Conservation (phyloP, 2,797 vertebrate genomes). For the Crocidura indochinensis region DNA sequence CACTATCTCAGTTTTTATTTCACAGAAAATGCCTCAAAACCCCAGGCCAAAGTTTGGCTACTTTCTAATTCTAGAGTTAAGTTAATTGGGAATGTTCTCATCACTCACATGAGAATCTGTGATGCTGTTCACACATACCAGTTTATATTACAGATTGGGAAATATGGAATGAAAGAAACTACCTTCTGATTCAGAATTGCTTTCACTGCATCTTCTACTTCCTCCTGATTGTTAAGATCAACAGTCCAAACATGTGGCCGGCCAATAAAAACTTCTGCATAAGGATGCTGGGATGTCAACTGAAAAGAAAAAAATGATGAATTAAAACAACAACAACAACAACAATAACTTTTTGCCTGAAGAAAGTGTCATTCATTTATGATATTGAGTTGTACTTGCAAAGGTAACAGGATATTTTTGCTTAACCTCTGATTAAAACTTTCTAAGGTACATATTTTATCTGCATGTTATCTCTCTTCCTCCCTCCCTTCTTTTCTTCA, state of each 20-base stretch:
- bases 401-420: not conserved
- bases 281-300: slow-evolving; percentile 98
- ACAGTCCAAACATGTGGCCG: slow-evolving; percentile 98
- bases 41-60: not conserved
- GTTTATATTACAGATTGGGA: not conserved
- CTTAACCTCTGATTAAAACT: not conserved
- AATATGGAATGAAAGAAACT: slow-evolving; percentile 27
- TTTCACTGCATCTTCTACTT: slow-evolving; percentile 96
- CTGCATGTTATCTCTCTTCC: no score
- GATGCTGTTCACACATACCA: not conserved
- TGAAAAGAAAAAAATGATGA: slow-evolving; percentile 82
- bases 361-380: not conserved
- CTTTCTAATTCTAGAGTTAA: slow-evolving; percentile 33
- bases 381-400: not conserved
- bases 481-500: no score
- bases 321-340: not conserved
- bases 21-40: not conserved
- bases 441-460: not conserved
- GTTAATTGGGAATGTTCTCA: not conserved
- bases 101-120: not conserved
- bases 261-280: slow-evolving; percentile 98
- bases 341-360: not conserved
- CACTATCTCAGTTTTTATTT: not conserved
- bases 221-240: slow-evolving; percentile 94
- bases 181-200: slow-evolving; percentile 98